phyloP scores from a whole-genome alignment of 2,113 vertebrate species.

The Ramphastos sulfuratus region DNA sequence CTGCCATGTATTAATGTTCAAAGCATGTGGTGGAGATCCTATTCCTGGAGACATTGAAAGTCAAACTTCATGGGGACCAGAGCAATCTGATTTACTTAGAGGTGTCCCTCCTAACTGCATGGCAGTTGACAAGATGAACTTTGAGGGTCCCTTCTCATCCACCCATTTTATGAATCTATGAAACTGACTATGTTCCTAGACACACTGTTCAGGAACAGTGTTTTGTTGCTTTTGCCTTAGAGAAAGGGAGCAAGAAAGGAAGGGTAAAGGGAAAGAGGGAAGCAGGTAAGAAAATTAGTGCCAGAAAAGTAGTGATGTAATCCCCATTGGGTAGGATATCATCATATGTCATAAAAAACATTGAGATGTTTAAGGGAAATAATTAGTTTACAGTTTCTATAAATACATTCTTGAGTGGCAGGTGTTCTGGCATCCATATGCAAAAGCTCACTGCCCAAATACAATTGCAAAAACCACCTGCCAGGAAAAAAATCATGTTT shows the following conservation, averaged over 20 bases:
- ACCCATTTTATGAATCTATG: too few relatives aligned
- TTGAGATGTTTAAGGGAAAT: constrained; percentile 38
- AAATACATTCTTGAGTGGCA: constrained; percentile 54
- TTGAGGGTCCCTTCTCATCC: too few relatives aligned
- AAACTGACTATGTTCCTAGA: too few relatives aligned
- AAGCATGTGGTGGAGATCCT: too few relatives aligned
- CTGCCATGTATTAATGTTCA: background rate
- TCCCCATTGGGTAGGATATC: background rate
- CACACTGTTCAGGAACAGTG: background rate
- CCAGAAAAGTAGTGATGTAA: constrained; percentile 4
- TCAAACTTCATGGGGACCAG: too few relatives aligned
- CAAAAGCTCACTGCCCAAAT: constrained; percentile 29
- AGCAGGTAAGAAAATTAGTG: background rate
- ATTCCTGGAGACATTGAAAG: too few relatives aligned
- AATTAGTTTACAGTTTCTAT: constrained; percentile 66
- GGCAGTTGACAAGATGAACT: too few relatives aligned
- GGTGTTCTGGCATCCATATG: constrained; percentile 43
- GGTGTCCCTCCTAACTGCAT: too few relatives aligned
- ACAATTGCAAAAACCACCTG: constrained; percentile 21
- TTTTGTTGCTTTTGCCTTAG: background rate
- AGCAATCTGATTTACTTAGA: too few relatives aligned
- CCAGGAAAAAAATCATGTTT: constrained; percentile 40
- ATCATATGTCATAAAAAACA: constrained; percentile 41
- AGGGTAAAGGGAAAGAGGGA: background rate
- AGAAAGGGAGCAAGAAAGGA: background rate